Evolutionary conservation across 2,113 vertebrate genomes (phyloP).

Genomic region (Bungarus multicinctus): DNA sequence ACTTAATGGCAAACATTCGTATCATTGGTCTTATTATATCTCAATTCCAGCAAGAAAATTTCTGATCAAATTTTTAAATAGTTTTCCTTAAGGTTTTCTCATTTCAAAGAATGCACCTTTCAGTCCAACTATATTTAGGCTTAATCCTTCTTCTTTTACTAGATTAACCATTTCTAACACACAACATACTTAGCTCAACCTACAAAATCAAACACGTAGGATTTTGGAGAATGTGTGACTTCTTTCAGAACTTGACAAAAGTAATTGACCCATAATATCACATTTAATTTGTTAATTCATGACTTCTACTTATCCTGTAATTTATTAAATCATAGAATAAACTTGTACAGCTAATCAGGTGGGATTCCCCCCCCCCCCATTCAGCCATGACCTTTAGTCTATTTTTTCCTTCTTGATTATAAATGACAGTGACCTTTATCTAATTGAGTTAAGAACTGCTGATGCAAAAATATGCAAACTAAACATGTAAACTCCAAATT

Average conservation of each 20-base stretch:
- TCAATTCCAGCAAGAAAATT: background rate
- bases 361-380: background rate
- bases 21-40: background rate
- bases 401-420: conserved; percentile 79
- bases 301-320: conserved; percentile 74
- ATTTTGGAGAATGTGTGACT: conserved; percentile 45
- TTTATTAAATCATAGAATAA: conserved; percentile 72
- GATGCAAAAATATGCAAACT: conserved; percentile 82
- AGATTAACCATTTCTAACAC: conserved; percentile 39
- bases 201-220: conserved; percentile 45
- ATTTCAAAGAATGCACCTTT: background rate
- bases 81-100: background rate
- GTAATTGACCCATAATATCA: conserved; percentile 63
- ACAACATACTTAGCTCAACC: conserved; percentile 45
- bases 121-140: background rate
- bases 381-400: conserved; percentile 76
- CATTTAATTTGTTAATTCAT: conserved; percentile 76
- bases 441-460: conserved; percentile 77
- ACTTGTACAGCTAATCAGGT: conserved; percentile 76
- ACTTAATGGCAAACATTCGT: background rate
- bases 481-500: conserved; percentile 79
- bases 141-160: background rate
- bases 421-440: conserved; percentile 84
- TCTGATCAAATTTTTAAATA: background rate
- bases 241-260: conserved; percentile 66